These are phyloP conservation scores for Polydrusus tereticollis DNA, from an alignment of 2,888 invertebrate species.

Conservation along the genomic window DNA sequence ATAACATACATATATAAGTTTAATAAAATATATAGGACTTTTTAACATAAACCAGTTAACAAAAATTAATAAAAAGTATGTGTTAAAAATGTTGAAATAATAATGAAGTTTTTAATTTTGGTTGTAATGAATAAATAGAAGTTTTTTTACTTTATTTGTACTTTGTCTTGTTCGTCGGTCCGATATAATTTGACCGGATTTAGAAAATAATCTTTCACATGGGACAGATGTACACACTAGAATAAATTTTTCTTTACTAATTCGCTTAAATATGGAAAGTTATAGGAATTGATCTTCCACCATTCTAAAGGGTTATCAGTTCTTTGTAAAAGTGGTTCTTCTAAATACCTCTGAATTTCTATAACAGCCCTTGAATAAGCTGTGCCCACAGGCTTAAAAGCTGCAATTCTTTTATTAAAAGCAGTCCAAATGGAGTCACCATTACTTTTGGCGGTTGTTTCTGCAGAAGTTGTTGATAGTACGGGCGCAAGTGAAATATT, in stretches of 20 bases:
- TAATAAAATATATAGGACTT: too few species aligned
- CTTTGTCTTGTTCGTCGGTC: conserved; percentile 23
- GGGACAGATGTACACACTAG: conserved; percentile 36
- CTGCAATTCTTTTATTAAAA: background rate
- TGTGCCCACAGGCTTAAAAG: conserved; percentile 25
- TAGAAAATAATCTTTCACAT: conserved; percentile 14
- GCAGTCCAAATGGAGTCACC: background rate
- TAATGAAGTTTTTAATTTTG: too few species aligned
- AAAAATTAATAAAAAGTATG: too few species aligned
- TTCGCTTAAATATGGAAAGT: conserved; percentile 40
- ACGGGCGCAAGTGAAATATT: too few species aligned
- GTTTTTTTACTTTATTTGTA: conserved; percentile 30
- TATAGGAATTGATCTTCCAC: conserved; percentile 47
- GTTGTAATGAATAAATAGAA: too few species aligned
- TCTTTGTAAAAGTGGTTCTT: conserved; percentile 40
- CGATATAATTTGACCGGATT: conserved; percentile 15
- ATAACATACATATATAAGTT: too few species aligned
- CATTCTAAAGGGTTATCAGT: conserved; percentile 43
- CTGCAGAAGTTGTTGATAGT: too few species aligned
- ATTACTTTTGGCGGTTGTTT: background rate
- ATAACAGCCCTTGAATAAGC: conserved; percentile 47
- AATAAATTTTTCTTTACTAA: conserved; percentile 41
- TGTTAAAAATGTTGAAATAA: too few species aligned
- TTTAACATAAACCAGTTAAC: too few species aligned
- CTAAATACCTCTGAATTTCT: conserved; percentile 48